These are phyloP conservation scores for Basileuterus tristriatus DNA, from an alignment of 2,797 vertebrate genomes.

Conservation along the genomic window DNA sequence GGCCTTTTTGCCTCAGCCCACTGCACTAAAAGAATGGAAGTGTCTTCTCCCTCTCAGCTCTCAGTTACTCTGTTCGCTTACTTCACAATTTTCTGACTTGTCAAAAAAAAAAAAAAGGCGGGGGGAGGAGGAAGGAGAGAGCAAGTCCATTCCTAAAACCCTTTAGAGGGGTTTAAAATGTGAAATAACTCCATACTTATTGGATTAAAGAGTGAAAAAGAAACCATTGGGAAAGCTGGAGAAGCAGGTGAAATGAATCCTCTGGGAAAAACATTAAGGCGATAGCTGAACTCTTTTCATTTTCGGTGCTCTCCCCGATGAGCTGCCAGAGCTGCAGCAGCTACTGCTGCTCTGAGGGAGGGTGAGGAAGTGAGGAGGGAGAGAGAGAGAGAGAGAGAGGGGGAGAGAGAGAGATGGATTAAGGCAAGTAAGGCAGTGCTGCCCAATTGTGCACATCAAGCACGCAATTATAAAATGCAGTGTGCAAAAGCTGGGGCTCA, in stretches of 20 bases:
- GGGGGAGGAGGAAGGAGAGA: neutral
- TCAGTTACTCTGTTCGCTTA: slow-evolving; percentile 39
- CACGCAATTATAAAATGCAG: slow-evolving; percentile 22
- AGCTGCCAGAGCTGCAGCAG: slow-evolving; percentile 42
- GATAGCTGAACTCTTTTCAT: slow-evolving; percentile 26
- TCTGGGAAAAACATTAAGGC: slow-evolving; percentile 5
- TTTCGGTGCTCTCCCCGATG: slow-evolving; percentile 7
- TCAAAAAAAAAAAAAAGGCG: neutral
- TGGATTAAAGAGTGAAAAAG: neutral
- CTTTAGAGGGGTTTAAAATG: neutral
- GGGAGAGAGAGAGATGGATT: slow-evolving; percentile 3
- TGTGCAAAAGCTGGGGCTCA: slow-evolving; percentile 13
- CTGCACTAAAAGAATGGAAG: slow-evolving; percentile 83
- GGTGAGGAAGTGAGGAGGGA: slow-evolving; percentile 8
- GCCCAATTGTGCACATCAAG: slow-evolving; percentile 39
- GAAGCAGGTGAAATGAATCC: slow-evolving; percentile 67
- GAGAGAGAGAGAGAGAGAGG: neutral
- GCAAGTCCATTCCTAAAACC: neutral
- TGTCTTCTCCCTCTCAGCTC: slow-evolving; percentile 60
- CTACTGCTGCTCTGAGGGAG: slow-evolving; percentile 33
- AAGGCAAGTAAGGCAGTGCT: slow-evolving; percentile 20
- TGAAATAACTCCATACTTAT: neutral
- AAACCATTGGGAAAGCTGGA: neutral
- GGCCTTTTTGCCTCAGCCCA: slow-evolving; percentile 85
- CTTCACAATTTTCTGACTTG: slow-evolving; percentile 65